phyloP scores from a whole-genome alignment of 2,888 invertebrate species.

The Ectemnius cavifrons region DNA sequence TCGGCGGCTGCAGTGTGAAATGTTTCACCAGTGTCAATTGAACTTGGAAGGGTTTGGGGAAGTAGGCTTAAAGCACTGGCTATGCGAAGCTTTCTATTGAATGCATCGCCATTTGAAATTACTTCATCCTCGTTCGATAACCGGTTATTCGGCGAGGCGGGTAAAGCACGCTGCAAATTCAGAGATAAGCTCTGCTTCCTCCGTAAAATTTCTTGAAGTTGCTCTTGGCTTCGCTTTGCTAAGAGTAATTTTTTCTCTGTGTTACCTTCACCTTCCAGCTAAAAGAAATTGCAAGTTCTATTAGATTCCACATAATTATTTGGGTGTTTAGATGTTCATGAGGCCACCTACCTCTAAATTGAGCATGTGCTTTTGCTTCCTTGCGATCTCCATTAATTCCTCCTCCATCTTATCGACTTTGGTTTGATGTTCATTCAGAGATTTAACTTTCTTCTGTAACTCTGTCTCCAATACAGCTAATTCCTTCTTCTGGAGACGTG shows the following conservation, averaged over 20 bases:
- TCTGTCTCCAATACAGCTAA: constrained; percentile 85
- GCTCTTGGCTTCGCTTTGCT: constrained; percentile 79
- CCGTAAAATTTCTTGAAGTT: constrained; percentile 79
- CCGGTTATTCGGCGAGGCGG: constrained; percentile 75
- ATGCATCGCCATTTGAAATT: constrained; percentile 62
- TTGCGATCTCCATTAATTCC: constrained; percentile 83
- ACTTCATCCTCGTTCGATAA: constrained; percentile 66
- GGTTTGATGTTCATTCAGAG: constrained; percentile 82
- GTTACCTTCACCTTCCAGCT: constrained; percentile 68
- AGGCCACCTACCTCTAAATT: constrained; percentile 67
- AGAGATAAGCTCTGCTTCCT: constrained; percentile 84
- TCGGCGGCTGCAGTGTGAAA: constrained; percentile 87
- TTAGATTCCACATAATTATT: neutral
- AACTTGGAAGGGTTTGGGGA: constrained; percentile 66
- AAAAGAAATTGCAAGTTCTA: constrained; percentile 13
- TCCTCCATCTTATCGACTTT: constrained; percentile 86
- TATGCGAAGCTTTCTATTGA: constrained; percentile 72
- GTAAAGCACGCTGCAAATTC: constrained; percentile 82
- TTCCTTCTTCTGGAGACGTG: constrained; percentile 83
- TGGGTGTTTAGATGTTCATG: neutral
- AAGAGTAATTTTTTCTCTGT: constrained; percentile 77
- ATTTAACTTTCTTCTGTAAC: constrained; percentile 82
- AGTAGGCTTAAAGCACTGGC: constrained; percentile 71
- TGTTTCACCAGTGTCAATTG: constrained; percentile 82
- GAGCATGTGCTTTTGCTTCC: constrained; percentile 80